Conservation (phyloP, 2,888 invertebrate genomes). For the Nebria brevicollis region DNA sequence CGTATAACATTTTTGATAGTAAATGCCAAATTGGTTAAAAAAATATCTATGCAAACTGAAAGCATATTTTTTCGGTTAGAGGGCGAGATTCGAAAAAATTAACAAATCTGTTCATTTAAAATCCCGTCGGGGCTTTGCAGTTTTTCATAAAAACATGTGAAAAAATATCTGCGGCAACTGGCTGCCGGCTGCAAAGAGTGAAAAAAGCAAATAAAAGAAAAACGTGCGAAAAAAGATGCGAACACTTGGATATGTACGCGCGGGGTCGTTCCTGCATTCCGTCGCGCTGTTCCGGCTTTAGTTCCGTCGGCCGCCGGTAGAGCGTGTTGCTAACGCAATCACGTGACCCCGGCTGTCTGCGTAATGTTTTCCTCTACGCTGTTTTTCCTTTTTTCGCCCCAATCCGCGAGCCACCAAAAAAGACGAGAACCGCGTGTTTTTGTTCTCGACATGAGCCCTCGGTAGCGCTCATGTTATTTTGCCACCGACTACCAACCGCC, state of each 20-base stretch:
- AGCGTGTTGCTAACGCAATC: conserved; percentile 61
- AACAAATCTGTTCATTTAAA: conserved; percentile 43
- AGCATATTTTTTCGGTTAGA: conserved; percentile 28
- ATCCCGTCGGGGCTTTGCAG: conserved; percentile 28
- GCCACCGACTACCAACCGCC: neutral
- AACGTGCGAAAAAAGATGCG: conserved; percentile 32
- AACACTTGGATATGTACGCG: conserved; percentile 26
- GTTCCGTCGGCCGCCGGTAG: conserved; percentile 60
- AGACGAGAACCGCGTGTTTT: conserved; percentile 38
- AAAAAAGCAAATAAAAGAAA: conserved; percentile 14
- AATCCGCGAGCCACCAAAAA: conserved; percentile 52
- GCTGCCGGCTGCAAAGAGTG: conserved; percentile 12
- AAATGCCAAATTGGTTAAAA: too few relatives aligned
- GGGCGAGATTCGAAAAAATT: conserved; percentile 10
- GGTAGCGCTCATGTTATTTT: neutral
- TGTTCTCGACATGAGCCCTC: neutral
- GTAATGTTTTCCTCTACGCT: conserved; percentile 62
- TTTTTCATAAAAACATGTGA: conserved; percentile 25
- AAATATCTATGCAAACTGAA: neutral
- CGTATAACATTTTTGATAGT: too few relatives aligned
- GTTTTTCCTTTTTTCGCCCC: conserved; percentile 53
- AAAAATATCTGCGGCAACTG: conserved; percentile 5
- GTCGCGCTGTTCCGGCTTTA: conserved; percentile 48
- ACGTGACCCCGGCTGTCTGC: conserved; percentile 60
- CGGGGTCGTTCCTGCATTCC: conserved; percentile 10